A percentile compares a stretch with the other conserved stretches of the same genome.
Evolutionary conservation across 2,113 vertebrate genomes (phyloP).

Genomic region (Alectura lathami): DNA sequence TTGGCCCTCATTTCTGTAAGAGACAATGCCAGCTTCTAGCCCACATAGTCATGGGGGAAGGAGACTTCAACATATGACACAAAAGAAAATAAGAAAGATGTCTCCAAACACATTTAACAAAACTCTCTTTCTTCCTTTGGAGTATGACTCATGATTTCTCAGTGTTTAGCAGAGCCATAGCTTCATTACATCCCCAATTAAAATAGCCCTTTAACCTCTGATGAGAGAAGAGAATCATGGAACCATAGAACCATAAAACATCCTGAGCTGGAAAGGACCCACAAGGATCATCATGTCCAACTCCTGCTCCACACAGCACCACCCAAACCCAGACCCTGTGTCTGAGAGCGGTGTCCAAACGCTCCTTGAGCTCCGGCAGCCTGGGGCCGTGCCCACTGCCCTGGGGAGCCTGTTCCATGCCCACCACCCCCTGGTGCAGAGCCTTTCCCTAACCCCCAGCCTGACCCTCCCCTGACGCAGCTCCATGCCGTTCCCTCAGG

Average conservation of each 20-base stretch:
- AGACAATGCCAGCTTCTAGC: constrained; percentile 45
- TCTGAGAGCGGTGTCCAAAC: too few species aligned
- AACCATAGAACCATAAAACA: neutral
- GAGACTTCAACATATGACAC: constrained; percentile 4
- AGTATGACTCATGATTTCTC: constrained; percentile 19
- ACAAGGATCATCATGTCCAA: too few species aligned
- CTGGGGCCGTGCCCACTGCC: too few species aligned
- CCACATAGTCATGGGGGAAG: neutral
- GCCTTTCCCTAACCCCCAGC: too few species aligned
- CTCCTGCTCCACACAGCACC: too few species aligned
- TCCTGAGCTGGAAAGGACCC: too few species aligned
- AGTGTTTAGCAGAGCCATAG: neutral
- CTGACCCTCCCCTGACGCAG: too few species aligned
- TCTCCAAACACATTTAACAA: neutral
- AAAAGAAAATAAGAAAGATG: constrained; percentile 28
- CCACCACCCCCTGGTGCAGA: too few species aligned
- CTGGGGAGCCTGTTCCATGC: too few species aligned
- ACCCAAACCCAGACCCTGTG: too few species aligned
- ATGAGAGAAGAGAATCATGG: neutral
- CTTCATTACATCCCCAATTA: neutral
- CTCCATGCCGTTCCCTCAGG: too few species aligned
- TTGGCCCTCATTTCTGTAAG: neutral
- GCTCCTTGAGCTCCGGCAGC: too few species aligned
- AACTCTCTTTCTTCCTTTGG: neutral
- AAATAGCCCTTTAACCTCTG: neutral